phyloP scores from a whole-genome alignment of 2,797 vertebrate genomes.

The Nannoperca obscura region DNA sequence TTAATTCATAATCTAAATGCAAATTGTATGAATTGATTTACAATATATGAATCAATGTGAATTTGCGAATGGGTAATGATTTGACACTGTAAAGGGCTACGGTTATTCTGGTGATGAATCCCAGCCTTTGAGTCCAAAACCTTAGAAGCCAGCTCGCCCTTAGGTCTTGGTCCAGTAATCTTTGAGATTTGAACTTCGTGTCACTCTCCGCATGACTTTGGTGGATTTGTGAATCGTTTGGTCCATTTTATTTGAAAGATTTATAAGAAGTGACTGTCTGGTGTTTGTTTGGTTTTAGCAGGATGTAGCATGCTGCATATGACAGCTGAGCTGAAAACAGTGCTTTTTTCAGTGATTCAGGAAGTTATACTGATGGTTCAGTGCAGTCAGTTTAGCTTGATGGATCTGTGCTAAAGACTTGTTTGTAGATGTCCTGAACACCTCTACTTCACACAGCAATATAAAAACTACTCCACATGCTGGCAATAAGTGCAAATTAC shows the following conservation, averaged over 20 bases:
- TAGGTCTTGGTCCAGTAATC: too few species aligned
- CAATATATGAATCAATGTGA: background rate
- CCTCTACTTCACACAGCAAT: background rate
- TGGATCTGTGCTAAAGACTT: background rate
- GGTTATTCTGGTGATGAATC: background rate
- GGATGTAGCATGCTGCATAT: background rate
- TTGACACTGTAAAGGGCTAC: background rate
- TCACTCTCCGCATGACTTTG: background rate
- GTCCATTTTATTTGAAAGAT: too few species aligned
- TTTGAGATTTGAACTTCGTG: too few species aligned
- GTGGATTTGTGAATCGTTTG: background rate
- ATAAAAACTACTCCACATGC: background rate
- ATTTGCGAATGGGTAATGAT: background rate
- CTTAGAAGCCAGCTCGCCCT: background rate
- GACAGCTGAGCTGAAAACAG: too few species aligned
- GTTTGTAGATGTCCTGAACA: background rate
- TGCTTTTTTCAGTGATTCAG: background rate
- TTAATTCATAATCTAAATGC: background rate
- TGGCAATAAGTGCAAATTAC: background rate
- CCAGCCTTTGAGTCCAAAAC: background rate
- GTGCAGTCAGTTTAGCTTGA: background rate
- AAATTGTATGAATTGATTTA: background rate
- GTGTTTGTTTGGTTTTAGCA: background rate
- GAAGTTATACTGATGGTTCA: background rate
- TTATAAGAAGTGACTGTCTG: too few species aligned